Evolutionary conservation across 2,113 vertebrate species (phyloP), one percentile per base, ranked within the genome.

Genomic region (Meleagris gallopavo): DNA sequence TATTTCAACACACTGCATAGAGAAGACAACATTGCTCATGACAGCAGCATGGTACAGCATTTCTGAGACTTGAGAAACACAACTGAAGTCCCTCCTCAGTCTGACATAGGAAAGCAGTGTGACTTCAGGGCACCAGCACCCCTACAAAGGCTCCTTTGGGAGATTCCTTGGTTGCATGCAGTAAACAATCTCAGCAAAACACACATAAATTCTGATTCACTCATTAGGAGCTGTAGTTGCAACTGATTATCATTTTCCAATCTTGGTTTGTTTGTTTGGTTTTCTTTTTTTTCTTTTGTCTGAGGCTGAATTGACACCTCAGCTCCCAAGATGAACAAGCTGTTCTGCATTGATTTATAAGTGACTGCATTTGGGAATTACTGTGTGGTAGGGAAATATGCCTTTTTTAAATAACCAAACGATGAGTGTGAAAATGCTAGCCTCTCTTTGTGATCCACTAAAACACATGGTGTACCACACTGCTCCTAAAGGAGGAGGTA

Each of bases 321-420:
- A 46, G 50, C 22, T 76, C 19, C 45, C 29, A 45, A 72, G n/a
- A 84, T 24, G 87, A 93, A 87, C 38, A 91, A 66, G 38, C 36
- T 84, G 34, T 7, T 76, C n/a, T 24, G n/a, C 41, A 76, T 17
- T 77, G 64, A 77, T 77, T 95, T 79, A 73, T 69, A 81, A 77
- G 18, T 50, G 10, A 15, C n/a, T 82, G n/a, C 78, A 62, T 66
- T 74, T 74, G 79, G 75, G 46, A 87, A 95, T 92, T 89, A 72
- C 25, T 69, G 5, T 55, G 61, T 67, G 48, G 65, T 78, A 90
- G 40, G 58, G 67, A 83, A 94, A 81, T 65, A 67, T 8, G n/a
- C 80, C 32, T 76, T 89, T 89, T 90, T 52, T 85, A 91, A 82
- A 88, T 38, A 89, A 95, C 93, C 60, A 90, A 95, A 94, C 45